Evolutionary conservation across 2,888 invertebrate species (phyloP).

Genomic region (Archaeoteleia sp.): DNA sequence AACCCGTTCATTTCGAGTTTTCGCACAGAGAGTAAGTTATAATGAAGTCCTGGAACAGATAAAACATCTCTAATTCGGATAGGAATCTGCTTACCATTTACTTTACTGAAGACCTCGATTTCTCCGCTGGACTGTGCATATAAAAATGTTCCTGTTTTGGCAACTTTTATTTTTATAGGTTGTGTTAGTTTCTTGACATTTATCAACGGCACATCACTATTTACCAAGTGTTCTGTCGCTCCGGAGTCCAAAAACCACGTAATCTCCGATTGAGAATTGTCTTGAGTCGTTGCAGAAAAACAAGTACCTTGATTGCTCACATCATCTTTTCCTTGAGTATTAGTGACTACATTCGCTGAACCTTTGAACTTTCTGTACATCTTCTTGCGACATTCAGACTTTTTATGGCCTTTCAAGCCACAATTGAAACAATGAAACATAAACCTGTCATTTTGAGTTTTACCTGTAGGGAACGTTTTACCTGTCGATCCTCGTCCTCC

Average conservation of each 20-base stretch:
- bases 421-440: too few species aligned
- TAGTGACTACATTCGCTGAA: not conserved
- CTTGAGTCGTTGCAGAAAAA: not conserved
- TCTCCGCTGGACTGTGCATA: not conserved
- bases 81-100: slow-evolving; percentile 12
- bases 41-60: slow-evolving; percentile 40
- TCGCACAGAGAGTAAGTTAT: slow-evolving; percentile 54
- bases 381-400: not conserved
- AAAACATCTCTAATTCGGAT: slow-evolving; percentile 48
- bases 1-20: slow-evolving; percentile 54
- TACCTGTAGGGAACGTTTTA: too few species aligned
- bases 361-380: too few species aligned
- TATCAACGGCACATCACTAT: slow-evolving; percentile 7
- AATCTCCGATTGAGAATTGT: slow-evolving; percentile 16
- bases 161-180: slow-evolving; percentile 51
- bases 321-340: not conserved
- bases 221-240: slow-evolving; percentile 54
- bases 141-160: slow-evolving; percentile 55
- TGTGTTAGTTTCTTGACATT: slow-evolving; percentile 36
- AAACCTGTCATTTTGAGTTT: too few species aligned
- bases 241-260: slow-evolving; percentile 56
- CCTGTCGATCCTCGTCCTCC: too few species aligned
- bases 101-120: slow-evolving; percentile 8
- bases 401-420: not conserved
- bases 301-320: not conserved